phyloP scores from a whole-genome alignment of 2,113 vertebrate genomes.

The Chaetops frenatus region DNA sequence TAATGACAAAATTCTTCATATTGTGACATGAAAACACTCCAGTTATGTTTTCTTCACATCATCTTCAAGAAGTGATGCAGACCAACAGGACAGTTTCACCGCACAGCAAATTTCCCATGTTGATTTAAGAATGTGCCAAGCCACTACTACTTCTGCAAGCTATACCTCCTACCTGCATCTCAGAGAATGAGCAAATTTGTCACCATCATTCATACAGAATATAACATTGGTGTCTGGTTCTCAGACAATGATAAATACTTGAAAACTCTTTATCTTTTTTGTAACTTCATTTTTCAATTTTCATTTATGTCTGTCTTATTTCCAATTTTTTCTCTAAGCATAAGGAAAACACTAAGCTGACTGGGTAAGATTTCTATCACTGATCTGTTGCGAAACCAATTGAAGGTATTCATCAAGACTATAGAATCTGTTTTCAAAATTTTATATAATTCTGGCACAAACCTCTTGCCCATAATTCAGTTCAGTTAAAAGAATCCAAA shows the following conservation, averaged over 20 bases:
- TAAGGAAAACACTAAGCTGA: background rate
- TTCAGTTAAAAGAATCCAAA: background rate
- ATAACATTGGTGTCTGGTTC: background rate
- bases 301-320: background rate
- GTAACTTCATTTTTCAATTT: background rate
- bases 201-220: background rate
- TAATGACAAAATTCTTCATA: background rate
- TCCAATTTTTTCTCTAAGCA: background rate
- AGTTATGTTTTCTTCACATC: background rate
- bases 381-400: background rate
- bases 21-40: background rate
- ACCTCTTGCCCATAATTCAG: background rate
- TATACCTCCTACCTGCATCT: background rate
- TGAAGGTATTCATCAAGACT: background rate
- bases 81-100: background rate
- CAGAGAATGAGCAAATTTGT: background rate
- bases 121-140: background rate
- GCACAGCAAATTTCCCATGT: background rate
- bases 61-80: background rate
- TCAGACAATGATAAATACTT: background rate
- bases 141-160: background rate
- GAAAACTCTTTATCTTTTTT: background rate
- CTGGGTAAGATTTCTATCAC: background rate
- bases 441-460: background rate
- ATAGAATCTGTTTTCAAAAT: background rate